Conservation (phyloP, 2,797 vertebrate genomes). For the Chelonia mydas region DNA sequence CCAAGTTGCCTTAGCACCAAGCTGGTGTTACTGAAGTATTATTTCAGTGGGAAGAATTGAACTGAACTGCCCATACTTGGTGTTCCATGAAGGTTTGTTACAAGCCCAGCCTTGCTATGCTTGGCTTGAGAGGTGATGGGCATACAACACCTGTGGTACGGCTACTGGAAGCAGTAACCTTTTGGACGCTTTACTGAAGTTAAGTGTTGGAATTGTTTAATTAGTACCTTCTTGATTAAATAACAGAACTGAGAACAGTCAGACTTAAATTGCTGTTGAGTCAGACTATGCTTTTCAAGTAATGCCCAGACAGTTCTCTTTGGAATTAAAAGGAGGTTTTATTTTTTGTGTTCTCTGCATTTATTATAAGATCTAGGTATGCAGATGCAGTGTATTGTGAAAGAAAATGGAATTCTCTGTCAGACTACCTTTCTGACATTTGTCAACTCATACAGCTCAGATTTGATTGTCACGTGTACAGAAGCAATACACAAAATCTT, state of each 20-base stretch:
- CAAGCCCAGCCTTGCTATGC: not conserved
- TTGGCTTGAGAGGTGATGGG: not conserved
- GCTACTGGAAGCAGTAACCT: not conserved
- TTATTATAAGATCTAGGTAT: slow-evolving; percentile 43
- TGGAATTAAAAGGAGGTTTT: slow-evolving; percentile 1
- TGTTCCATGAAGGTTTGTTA: not conserved
- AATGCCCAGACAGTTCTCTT: not conserved
- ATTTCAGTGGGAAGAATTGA: not conserved
- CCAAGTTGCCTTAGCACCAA: not conserved
- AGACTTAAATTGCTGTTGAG: slow-evolving; percentile 12
- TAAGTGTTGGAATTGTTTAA: slow-evolving; percentile 8
- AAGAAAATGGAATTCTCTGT: slow-evolving; percentile 36
- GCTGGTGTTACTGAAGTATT: accelerated
- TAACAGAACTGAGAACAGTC: slow-evolving; percentile 14
- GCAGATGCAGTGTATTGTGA: slow-evolving; percentile 33
- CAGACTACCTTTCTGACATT: slow-evolving; percentile 28
- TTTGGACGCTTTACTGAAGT: not conserved
- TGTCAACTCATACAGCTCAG: slow-evolving; percentile 31
- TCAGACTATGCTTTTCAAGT: not conserved
- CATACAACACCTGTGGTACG: not conserved
- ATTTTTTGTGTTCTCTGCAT: slow-evolving; percentile 57
- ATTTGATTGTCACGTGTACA: slow-evolving; percentile 46
- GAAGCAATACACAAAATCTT: slow-evolving; percentile 53
- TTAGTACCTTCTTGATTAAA: slow-evolving; percentile 19
- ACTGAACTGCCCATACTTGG: not conserved